A percentile compares a stretch with the other conserved stretches of the same genome.
Conservation (phyloP, 2,888 invertebrate species). For the Carcina quercana region DNA sequence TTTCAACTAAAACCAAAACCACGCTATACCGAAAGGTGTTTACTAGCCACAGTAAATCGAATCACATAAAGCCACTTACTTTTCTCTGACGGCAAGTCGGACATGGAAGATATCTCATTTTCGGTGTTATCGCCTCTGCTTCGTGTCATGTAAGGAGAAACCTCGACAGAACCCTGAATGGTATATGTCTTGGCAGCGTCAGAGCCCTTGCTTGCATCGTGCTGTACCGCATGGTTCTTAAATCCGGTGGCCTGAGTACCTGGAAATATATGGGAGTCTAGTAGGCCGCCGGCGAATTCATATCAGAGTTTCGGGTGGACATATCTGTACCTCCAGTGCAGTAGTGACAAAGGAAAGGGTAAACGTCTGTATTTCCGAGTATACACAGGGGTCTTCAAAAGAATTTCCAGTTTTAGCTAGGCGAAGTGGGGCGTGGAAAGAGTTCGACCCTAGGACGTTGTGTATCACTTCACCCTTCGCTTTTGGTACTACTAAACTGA, state of each 20-base stretch:
- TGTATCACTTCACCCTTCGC: too few species aligned
- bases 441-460: too few species aligned
- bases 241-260: not conserved
- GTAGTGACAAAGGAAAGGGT: too few species aligned
- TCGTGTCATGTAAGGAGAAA: constrained; percentile 6
- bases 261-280: not conserved
- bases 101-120: constrained; percentile 45
- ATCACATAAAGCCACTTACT: constrained; percentile 21
- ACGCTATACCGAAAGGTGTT: not conserved
- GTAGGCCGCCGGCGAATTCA: too few species aligned
- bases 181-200: constrained; percentile 14
- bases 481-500: too few species aligned
- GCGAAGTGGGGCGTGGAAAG: too few species aligned
- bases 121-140: constrained; percentile 42
- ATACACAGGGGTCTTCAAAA: too few species aligned
- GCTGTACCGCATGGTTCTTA: not conserved
- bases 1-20: not conserved
- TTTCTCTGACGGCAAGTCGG: constrained; percentile 43
- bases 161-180: constrained; percentile 4
- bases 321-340: too few species aligned
- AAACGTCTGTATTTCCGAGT: too few species aligned
- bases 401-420: too few species aligned
- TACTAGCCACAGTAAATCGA: not conserved
- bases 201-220: not conserved
- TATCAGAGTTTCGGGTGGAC: too few species aligned